Evolutionary conservation across 64 coral and sea anemone genomes (phyloP).

Genomic region (Acropora yongei): DNA sequence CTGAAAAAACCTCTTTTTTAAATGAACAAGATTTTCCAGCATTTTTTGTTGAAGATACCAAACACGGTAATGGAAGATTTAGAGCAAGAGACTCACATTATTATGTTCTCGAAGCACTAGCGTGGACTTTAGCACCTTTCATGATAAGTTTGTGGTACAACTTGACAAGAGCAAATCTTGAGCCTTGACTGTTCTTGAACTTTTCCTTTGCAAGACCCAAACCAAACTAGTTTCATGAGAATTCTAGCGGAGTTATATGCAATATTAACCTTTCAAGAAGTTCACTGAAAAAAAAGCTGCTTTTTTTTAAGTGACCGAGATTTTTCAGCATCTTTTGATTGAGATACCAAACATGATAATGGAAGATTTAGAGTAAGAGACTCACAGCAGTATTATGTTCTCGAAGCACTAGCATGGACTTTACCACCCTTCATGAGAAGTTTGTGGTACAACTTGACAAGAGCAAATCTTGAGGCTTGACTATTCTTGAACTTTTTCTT

Average conservation of each 20-base stretch:
- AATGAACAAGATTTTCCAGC: background rate
- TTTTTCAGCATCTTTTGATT: background rate
- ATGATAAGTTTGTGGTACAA: background rate
- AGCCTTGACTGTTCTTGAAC: background rate
- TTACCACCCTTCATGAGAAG: background rate
- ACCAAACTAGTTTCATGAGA: background rate
- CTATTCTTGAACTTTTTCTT: background rate
- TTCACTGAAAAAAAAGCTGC: background rate
- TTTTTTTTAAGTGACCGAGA: too few relatives aligned
- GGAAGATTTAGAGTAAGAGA: too few relatives aligned
- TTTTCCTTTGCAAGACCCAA: background rate
- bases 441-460: background rate
- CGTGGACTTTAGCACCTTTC: background rate
- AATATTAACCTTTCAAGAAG: too few relatives aligned
- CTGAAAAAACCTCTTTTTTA: background rate
- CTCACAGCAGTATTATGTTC: background rate
- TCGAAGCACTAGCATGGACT: background rate
- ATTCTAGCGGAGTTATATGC: background rate
- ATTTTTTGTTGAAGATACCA: too few relatives aligned
- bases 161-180: background rate
- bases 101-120: constrained; percentile 10
- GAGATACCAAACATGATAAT: too few relatives aligned
- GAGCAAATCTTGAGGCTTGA: background rate
- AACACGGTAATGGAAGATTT: too few relatives aligned
- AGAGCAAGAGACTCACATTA: too few relatives aligned